These are phyloP conservation scores for Anarrhichthys ocellatus DNA, from an alignment of 2,113 vertebrate genomes.

Conservation along the genomic window DNA sequence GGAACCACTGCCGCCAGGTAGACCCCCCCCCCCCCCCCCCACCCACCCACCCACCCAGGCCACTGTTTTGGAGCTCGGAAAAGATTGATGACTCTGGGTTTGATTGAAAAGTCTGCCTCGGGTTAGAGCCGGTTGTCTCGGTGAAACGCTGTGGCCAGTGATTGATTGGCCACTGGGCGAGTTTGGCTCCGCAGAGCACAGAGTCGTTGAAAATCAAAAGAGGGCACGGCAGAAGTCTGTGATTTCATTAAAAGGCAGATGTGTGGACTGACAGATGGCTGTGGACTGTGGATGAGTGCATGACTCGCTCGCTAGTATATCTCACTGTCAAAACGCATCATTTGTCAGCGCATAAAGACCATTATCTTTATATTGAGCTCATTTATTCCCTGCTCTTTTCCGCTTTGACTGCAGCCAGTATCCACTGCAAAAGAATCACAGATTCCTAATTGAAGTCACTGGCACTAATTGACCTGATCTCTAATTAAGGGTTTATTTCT, in stretches of 20 bases:
- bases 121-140: constrained; percentile 75
- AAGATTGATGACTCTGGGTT: constrained; percentile 82
- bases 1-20: constrained; percentile 65
- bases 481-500: constrained; percentile 53
- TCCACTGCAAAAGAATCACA: constrained; percentile 22
- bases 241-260: constrained; percentile 75
- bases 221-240: constrained; percentile 48
- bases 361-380: constrained; percentile 6
- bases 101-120: constrained; percentile 86
- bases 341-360: constrained; percentile 17
- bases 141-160: constrained; percentile 78
- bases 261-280: constrained; percentile 51
- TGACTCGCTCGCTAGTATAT: constrained; percentile 21
- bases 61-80: constrained; percentile 47
- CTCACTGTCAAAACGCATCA: constrained; percentile 21
- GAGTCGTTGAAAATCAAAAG: constrained; percentile 74
- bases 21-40: constrained; percentile 23
- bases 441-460: constrained; percentile 30
- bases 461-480: constrained; percentile 45
- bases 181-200: constrained; percentile 67
- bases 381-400: constrained; percentile 16
- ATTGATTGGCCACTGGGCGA: constrained; percentile 81
- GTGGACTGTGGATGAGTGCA: constrained; percentile 33
- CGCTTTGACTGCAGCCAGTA: constrained; percentile 8
- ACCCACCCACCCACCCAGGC: constrained; percentile 44